These are phyloP conservation scores for Malurus leucopterus DNA, from an alignment of 2,797 vertebrate genomes.

Conservation along the genomic window DNA sequence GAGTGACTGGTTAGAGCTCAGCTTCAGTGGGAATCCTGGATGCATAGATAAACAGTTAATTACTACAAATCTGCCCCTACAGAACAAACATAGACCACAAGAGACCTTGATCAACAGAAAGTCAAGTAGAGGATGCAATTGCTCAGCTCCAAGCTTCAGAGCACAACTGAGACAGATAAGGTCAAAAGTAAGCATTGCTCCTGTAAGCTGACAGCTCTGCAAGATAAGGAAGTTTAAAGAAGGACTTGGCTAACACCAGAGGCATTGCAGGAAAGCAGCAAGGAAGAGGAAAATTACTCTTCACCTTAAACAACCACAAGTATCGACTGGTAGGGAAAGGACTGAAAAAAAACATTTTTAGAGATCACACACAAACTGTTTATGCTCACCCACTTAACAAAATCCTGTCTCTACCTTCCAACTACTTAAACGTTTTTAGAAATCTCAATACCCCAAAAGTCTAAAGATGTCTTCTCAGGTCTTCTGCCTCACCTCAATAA, in stretches of 20 bases:
- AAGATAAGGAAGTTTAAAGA: background rate
- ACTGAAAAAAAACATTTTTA: background rate
- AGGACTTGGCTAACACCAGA: background rate
- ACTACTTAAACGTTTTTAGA: background rate
- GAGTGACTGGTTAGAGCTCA: conserved; percentile 20
- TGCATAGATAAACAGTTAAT: background rate
- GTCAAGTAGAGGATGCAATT: background rate
- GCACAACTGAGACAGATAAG: background rate
- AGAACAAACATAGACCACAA: background rate
- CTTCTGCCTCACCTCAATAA: background rate
- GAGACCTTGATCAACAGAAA: background rate
- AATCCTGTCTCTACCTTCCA: background rate
- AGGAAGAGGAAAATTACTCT: background rate
- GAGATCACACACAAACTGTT: background rate
- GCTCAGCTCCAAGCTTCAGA: background rate
- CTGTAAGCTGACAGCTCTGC: background rate
- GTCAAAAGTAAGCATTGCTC: background rate
- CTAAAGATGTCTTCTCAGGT: background rate
- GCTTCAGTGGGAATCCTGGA: background rate
- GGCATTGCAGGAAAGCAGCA: background rate
- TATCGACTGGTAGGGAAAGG: background rate
- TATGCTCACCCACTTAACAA: background rate
- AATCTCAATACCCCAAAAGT: background rate
- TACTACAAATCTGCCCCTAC: background rate
- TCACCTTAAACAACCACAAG: background rate